Conservation (phyloP, 2,113 vertebrate genomes). For the Grantiella picta region DNA sequence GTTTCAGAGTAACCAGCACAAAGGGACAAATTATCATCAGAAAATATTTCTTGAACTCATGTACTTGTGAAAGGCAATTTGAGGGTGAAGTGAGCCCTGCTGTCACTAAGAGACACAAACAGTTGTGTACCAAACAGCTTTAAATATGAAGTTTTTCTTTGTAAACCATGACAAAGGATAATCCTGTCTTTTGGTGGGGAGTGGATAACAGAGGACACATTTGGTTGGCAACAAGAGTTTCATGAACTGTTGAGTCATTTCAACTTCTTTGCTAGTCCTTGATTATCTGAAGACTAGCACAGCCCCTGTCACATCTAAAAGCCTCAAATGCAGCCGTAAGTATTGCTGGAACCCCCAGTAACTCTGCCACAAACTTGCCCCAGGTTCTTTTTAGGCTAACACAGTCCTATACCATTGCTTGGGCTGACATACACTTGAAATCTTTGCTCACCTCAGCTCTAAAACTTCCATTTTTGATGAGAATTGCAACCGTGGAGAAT, state of each 20-base stretch:
- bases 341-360: background rate
- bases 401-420: rapidly evolving
- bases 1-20: background rate
- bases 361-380: background rate
- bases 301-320: background rate
- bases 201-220: background rate
- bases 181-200: background rate
- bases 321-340: background rate
- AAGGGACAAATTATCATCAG: background rate
- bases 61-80: background rate
- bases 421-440: background rate
- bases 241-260: background rate
- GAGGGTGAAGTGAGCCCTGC: background rate
- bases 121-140: rapidly evolving
- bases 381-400: background rate
- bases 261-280: background rate
- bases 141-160: background rate
- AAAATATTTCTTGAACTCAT: background rate
- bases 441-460: background rate
- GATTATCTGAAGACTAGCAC: background rate
- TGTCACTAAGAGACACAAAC: background rate
- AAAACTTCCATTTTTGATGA: background rate
- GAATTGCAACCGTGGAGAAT: background rate
- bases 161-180: background rate
- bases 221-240: background rate